A percentile compares a stretch with the other conserved stretches of the same genome.
Evolutionary conservation across 2,797 vertebrate genomes (phyloP).

Genomic region (Tangara arthus): DNA sequence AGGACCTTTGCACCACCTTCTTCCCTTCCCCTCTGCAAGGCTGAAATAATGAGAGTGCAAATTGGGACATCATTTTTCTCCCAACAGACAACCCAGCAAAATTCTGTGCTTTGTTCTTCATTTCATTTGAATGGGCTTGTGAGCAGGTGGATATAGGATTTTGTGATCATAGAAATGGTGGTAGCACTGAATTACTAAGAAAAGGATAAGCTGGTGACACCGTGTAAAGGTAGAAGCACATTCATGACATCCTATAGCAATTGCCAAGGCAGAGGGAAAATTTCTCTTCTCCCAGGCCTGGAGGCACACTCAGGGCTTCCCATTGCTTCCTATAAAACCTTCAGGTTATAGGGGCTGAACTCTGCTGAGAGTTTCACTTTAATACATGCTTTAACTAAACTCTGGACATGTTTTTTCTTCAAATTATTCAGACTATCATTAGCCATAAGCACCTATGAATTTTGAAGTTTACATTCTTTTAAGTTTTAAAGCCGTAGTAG

Average conservation of each 20-base stretch:
- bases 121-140: neutral
- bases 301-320: neutral
- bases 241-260: neutral
- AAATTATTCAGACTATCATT: neutral
- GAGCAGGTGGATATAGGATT: neutral
- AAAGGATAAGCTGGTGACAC: neutral
- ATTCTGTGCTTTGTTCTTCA: neutral
- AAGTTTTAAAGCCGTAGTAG: neutral
- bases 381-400: neutral
- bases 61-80: fast-evolving
- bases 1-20: neutral
- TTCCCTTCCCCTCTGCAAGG: neutral
- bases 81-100: neutral
- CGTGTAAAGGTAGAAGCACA: neutral
- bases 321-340: neutral
- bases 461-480: neutral
- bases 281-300: neutral
- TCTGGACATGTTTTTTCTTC: neutral
- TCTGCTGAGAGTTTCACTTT: neutral
- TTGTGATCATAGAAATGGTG: neutral
- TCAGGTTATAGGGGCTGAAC: neutral
- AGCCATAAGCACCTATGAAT: neutral
- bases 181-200: neutral
- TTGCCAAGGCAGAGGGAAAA: neutral
- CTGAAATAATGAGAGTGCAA: neutral